These are phyloP conservation scores for Amphiprion ocellaris DNA, from an alignment of 2,113 vertebrate genomes.

Conservation along the genomic window DNA sequence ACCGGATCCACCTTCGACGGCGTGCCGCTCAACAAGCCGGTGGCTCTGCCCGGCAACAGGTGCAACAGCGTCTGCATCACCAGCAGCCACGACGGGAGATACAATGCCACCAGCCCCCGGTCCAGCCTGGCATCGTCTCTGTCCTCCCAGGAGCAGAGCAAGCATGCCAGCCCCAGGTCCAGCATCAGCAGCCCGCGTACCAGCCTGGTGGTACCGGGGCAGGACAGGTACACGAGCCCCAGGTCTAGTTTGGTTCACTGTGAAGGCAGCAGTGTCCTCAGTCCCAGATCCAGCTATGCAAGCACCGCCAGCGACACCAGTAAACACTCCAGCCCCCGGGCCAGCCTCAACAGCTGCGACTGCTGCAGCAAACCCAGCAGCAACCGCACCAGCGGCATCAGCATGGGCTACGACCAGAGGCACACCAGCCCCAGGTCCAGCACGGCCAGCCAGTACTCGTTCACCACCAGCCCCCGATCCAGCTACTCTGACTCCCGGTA, in stretches of 20 bases:
- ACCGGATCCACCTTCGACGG: slow-evolving; percentile 83
- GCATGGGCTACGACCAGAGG: slow-evolving; percentile 96
- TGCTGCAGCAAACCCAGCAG: slow-evolving; percentile 92
- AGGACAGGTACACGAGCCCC: slow-evolving; percentile 87
- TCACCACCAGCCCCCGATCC: slow-evolving; percentile 88
- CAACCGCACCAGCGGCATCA: slow-evolving; percentile 97
- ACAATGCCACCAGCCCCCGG: slow-evolving; percentile 83
- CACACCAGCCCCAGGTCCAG: slow-evolving; percentile 93
- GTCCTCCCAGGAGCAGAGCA: slow-evolving; percentile 86
- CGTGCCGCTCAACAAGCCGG: slow-evolving; percentile 82
- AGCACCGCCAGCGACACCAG: slow-evolving; percentile 94
- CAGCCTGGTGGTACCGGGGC: slow-evolving; percentile 85
- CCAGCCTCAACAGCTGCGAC: slow-evolving; percentile 92
- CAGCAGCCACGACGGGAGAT: slow-evolving; percentile 80
- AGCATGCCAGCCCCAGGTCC: slow-evolving; percentile 88
- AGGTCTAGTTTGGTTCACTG: slow-evolving; percentile 87
- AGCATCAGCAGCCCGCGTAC: slow-evolving; percentile 88
- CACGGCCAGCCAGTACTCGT: slow-evolving; percentile 90
- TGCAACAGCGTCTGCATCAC: slow-evolving; percentile 83
- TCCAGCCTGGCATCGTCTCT: slow-evolving; percentile 85
- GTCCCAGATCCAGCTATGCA: slow-evolving; percentile 91
- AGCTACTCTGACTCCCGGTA: slow-evolving; percentile 88
- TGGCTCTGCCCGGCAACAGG: slow-evolving; percentile 77
- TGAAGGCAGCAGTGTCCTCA: slow-evolving; percentile 85
- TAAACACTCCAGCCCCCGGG: slow-evolving; percentile 91